Evolutionary conservation across 2,113 vertebrate genomes (phyloP), one percentile per base, ranked within the genome.

Genomic region (Galbula dea): DNA sequence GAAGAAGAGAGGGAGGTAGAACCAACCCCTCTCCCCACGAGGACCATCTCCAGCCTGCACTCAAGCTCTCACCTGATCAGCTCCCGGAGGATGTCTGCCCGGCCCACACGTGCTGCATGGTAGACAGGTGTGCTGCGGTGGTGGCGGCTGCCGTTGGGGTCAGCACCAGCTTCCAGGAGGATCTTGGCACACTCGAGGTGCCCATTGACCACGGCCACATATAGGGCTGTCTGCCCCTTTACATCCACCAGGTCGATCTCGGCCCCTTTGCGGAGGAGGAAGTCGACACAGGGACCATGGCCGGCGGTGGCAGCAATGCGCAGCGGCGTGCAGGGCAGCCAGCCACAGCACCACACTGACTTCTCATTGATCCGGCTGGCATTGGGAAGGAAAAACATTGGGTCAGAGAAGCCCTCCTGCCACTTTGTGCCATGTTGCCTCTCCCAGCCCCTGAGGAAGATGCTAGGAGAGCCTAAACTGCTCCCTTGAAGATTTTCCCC

Each of bases 41-140:
- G 30, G n/a, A 34, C 8, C 36, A 67, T 6, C 29, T 61, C 36
- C 37, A 34, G 69, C 55, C 34, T 12, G 5, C 11, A 65, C 34
- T 34, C 4, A 0, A 45, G 20, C 45, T 88, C 97, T 96, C 89
- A 98, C 99, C 98, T 98, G 97, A 99, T 99, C 80, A 99, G 98
- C 74, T 99, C 99, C 96, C 86, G 95, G 82, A 99, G 96, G 46
- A 99, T 98, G 96, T 99, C 99, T 1, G 98, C 97, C 49, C 98
- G 96, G 23, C 99, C 99, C 89, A 99, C 98, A 0, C 98, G 98
- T 0, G 98, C 98, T 0, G 99, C 98, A 0, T 99, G 99, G 97
- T 99, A 99, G 27, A 99, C 97, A 0, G 99, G 99, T 1, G 98
- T 99, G 96, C 99, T 99, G 91, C 99, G 98, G 92, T 99, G 99